phyloP scores from a whole-genome alignment of 2,113 vertebrate genomes.

The Heterotis niloticus region DNA sequence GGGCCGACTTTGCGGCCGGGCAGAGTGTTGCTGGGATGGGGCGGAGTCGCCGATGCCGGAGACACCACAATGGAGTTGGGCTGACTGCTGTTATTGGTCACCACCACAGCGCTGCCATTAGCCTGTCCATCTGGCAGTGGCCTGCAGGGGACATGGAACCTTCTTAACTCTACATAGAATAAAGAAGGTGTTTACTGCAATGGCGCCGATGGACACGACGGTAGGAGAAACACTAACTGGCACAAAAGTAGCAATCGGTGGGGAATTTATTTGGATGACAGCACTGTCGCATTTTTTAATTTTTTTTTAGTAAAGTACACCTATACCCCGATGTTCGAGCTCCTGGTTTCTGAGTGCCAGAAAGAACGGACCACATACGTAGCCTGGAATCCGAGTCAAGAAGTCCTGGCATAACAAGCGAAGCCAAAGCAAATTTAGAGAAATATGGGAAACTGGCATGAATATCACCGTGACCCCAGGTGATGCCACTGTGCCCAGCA shows the following conservation, averaged over 20 bases:
- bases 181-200: slow-evolving; percentile 38
- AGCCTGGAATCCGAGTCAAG: too few species aligned
- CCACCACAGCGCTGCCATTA: slow-evolving; percentile 42
- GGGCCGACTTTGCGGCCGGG: slow-evolving; percentile 64
- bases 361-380: too few species aligned
- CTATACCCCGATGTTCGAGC: too few species aligned
- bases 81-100: slow-evolving; percentile 49
- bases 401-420: too few species aligned
- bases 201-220: slow-evolving; percentile 37
- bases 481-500: too few species aligned
- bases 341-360: too few species aligned
- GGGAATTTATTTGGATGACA: neutral
- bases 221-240: slow-evolving; percentile 12
- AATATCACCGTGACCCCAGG: too few species aligned
- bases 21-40: slow-evolving; percentile 49
- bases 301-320: too few species aligned
- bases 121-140: slow-evolving; percentile 65
- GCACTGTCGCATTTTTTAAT: too few species aligned
- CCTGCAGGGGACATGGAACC: slow-evolving; percentile 50
- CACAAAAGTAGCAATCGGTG: neutral
- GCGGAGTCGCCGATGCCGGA: slow-evolving; percentile 31
- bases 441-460: too few species aligned
- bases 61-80: slow-evolving; percentile 34
- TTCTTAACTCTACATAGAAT: slow-evolving; percentile 32
- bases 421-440: too few species aligned